Percentiles rank a stretch among this genome's conserved stretches.
These are phyloP conservation scores for Zapornia atra DNA, from an alignment of 2,113 vertebrate genomes.

Conservation along the genomic window DNA sequence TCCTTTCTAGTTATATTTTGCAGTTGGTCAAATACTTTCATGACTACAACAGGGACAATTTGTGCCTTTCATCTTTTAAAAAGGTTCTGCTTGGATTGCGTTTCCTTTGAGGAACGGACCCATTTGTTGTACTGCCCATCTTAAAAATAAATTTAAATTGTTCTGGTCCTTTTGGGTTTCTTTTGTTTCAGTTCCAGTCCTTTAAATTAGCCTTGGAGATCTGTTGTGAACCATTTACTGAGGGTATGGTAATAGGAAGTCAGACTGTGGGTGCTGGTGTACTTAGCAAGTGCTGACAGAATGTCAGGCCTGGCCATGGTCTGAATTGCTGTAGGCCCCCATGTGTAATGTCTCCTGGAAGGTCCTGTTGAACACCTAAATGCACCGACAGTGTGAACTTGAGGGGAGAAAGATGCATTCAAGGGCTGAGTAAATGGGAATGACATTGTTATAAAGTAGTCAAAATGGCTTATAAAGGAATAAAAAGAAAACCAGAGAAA, in stretches of 20 bases:
- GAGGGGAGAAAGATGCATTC: neutral
- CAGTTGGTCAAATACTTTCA: neutral
- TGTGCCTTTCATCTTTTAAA: neutral
- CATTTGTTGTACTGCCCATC: rapidly evolving
- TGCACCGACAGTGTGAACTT: neutral
- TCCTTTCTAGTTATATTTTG: neutral
- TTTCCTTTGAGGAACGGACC: neutral
- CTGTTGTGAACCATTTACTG: neutral
- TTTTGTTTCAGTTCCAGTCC: neutral
- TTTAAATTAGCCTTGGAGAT: neutral
- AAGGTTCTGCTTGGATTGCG: neutral
- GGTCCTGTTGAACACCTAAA: neutral
- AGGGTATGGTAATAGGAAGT: neutral
- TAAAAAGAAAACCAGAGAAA: neutral
- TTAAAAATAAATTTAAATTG: neutral
- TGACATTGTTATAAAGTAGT: neutral
- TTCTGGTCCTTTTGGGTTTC: neutral
- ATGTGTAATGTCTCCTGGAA: neutral
- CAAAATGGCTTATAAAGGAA: neutral
- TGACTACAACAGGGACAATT: neutral
- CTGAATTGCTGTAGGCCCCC: neutral
- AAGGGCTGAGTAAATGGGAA: neutral
- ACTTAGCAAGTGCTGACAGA: neutral
- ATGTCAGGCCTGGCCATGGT: rapidly evolving
- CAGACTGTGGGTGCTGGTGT: neutral